These are phyloP conservation scores for Zoanthus sansibaricus DNA, from an alignment of 92 coral and sea anemone species.

Conservation along the genomic window DNA sequence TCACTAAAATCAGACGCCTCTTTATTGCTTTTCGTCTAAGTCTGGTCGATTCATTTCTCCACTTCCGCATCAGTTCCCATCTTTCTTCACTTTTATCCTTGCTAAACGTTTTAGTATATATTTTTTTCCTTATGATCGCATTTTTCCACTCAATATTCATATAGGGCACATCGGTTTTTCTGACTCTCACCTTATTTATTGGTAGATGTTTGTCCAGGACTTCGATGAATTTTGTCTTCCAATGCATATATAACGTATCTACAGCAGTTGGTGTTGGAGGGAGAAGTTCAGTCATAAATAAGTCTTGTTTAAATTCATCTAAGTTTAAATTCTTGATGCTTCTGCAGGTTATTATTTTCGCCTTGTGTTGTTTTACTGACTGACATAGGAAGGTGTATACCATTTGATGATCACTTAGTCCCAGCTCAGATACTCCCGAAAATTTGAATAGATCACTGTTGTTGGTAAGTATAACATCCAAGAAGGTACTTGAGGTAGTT, in stretches of 20 bases:
- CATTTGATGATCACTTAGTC: slow-evolving; percentile 43
- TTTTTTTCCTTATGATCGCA: slow-evolving; percentile 57
- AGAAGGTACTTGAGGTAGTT: slow-evolving; percentile 32
- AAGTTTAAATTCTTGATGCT: slow-evolving; percentile 46
- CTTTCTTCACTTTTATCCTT: slow-evolving; percentile 53
- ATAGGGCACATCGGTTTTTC: slow-evolving; percentile 68
- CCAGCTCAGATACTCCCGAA: slow-evolving; percentile 6
- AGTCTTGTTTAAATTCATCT: slow-evolving; percentile 40
- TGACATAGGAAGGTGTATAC: slow-evolving; percentile 39
- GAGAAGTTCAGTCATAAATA: slow-evolving; percentile 15
- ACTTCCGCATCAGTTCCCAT: slow-evolving; percentile 39
- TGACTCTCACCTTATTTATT: slow-evolving; percentile 64
- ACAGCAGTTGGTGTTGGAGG: not conserved
- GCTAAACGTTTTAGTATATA: slow-evolving; percentile 47
- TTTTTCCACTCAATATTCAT: slow-evolving; percentile 68
- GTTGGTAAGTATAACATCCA: slow-evolving; percentile 56
- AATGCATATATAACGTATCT: slow-evolving; percentile 1
- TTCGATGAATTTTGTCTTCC: slow-evolving; percentile 42
- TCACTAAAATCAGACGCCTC: too few species aligned
- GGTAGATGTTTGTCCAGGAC: slow-evolving; percentile 64
- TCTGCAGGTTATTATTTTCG: slow-evolving; percentile 61
- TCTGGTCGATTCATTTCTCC: slow-evolving; percentile 56
- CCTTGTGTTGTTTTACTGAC: slow-evolving; percentile 47
- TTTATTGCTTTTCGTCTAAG: slow-evolving; percentile 48
- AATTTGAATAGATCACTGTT: not conserved